A percentile compares a stretch with the other conserved stretches of the same genome.
phyloP scores from a whole-genome alignment of 2,113 vertebrate species.

The Notiomystis cincta region DNA sequence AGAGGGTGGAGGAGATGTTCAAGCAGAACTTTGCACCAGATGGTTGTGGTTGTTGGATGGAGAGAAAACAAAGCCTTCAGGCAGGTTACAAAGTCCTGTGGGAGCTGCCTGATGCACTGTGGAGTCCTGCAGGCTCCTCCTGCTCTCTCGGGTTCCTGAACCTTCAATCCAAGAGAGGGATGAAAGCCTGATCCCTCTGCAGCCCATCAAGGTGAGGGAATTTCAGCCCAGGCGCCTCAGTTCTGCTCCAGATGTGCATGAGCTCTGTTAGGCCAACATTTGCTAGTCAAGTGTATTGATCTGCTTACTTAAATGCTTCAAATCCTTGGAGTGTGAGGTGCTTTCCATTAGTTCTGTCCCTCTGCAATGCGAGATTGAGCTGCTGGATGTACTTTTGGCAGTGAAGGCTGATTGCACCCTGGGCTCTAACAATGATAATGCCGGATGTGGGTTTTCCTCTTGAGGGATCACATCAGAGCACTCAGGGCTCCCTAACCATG shows the following conservation, averaged over 20 bases:
- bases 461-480: neutral
- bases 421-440: neutral
- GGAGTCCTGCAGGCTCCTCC: neutral
- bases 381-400: neutral
- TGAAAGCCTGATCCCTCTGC: neutral
- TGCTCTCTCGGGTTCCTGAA: neutral
- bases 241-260: fast-evolving
- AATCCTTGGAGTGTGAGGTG: neutral
- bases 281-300: neutral
- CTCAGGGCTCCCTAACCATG: neutral
- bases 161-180: neutral
- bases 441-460: neutral
- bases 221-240: neutral
- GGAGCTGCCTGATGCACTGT: neutral
- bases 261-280: neutral
- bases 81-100: neutral
- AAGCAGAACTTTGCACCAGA: neutral
- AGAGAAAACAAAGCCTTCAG: neutral
- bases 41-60: fast-evolving
- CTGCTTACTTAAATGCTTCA: neutral
- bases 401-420: neutral
- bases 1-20: neutral
- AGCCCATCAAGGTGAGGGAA: neutral
- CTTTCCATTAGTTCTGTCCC: neutral
- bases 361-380: neutral